These are phyloP conservation scores for Eupithecia vulgata DNA, from an alignment of 2,888 invertebrate genomes.

Conservation along the genomic window DNA sequence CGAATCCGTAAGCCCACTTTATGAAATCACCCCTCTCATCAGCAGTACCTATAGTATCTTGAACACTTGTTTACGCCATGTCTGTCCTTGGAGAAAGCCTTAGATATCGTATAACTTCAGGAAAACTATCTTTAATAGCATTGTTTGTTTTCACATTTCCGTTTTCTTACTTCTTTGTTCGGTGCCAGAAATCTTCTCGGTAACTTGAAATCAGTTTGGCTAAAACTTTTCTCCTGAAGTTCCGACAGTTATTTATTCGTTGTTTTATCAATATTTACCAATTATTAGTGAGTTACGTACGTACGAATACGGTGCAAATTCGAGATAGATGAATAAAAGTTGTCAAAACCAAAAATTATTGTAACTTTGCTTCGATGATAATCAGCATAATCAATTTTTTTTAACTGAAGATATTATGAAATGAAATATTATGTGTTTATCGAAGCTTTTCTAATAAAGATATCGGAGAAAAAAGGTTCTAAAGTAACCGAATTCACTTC, in stretches of 20 bases:
- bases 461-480: too few species aligned
- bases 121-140: conserved; percentile 7
- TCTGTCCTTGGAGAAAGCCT: background rate
- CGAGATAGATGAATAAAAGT: background rate
- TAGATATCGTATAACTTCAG: background rate
- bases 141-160: conserved; percentile 2
- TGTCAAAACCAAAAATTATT: background rate
- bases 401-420: too few species aligned
- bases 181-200: background rate
- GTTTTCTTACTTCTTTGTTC: background rate
- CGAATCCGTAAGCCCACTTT: background rate
- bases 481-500: too few species aligned
- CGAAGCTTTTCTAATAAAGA: too few species aligned
- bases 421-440: too few species aligned
- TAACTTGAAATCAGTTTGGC: background rate
- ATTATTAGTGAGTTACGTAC: background rate
- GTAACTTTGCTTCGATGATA: background rate
- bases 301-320: background rate
- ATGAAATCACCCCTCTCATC: background rate
- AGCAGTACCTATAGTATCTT: background rate
- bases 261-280: background rate
- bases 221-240: background rate
- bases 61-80: conserved; percentile 1
- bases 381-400: too few species aligned
- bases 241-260: background rate